These are phyloP conservation scores for Oreochromis grahami DNA, from an alignment of 2,797 vertebrate genomes.

Conservation along the genomic window DNA sequence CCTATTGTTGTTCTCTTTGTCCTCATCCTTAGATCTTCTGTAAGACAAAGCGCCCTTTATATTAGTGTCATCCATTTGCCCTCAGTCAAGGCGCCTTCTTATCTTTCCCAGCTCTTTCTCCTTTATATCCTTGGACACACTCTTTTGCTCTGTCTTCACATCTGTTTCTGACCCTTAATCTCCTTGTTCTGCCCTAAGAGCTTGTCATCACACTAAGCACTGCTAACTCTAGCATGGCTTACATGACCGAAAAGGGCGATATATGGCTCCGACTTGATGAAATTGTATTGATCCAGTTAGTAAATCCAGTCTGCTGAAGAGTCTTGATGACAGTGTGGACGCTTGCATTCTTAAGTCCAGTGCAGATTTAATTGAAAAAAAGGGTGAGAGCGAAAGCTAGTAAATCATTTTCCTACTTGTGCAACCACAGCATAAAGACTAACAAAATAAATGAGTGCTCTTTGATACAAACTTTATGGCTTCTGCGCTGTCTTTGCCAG, in stretches of 20 bases:
- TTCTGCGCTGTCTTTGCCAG: neutral
- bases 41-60: slow-evolving; percentile 30
- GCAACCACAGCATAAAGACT: neutral
- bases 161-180: neutral
- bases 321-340: neutral
- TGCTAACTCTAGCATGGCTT: slow-evolving; percentile 4
- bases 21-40: slow-evolving; percentile 20
- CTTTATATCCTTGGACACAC: neutral
- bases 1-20: slow-evolving; percentile 27
- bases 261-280: slow-evolving; percentile 22
- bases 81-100: neutral
- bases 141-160: neutral
- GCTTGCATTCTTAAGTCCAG: neutral
- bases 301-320: neutral
- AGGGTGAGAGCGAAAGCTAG: neutral
- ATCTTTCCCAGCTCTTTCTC: neutral
- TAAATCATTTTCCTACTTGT: neutral
- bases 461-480: neutral
- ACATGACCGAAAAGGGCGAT: neutral
- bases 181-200: neutral
- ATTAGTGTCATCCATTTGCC: slow-evolving; percentile 22
- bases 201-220: neutral
- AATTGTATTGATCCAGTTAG: slow-evolving; percentile 27
- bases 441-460: neutral
- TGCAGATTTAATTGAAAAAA: neutral